Conservation (phyloP, 2,113 vertebrate genomes). For the Macheiramphus alcinus region DNA sequence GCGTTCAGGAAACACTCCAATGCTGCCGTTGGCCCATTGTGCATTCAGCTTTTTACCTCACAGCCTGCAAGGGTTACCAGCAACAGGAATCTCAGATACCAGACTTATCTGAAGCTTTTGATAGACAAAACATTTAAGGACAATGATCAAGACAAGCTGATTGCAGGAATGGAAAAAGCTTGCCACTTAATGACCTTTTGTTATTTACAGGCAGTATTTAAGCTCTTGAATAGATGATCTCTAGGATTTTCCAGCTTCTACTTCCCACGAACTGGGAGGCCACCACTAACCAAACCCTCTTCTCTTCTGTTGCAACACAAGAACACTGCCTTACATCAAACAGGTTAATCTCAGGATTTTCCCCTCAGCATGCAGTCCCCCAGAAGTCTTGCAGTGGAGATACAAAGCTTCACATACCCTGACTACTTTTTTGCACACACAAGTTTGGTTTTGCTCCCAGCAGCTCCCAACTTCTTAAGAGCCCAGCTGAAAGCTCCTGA, state of each 20-base stretch:
- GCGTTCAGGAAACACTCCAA: background rate
- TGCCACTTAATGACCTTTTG: background rate
- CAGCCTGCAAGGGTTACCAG: background rate
- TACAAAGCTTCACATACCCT: background rate
- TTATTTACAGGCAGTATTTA: background rate
- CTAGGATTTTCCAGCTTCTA: background rate
- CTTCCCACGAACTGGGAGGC: background rate
- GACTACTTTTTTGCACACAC: background rate
- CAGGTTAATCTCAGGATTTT: rapidly evolving
- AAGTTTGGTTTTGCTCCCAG: background rate
- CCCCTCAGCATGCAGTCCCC: too few relatives aligned
- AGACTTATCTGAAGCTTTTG: background rate
- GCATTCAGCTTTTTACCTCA: background rate
- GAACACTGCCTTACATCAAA: background rate
- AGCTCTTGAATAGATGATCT: background rate
- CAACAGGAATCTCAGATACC: background rate
- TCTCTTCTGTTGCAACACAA: too few relatives aligned
- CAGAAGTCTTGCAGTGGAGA: background rate
- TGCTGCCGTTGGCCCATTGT: background rate
- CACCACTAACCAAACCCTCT: background rate
- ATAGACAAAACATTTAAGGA: background rate
- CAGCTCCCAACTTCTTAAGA: background rate
- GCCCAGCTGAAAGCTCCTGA: background rate
- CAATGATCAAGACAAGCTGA: background rate
- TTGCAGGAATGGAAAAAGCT: background rate